Evolutionary conservation across 2,888 invertebrate species (phyloP).

Genomic region (Agrilus cyanescens): DNA sequence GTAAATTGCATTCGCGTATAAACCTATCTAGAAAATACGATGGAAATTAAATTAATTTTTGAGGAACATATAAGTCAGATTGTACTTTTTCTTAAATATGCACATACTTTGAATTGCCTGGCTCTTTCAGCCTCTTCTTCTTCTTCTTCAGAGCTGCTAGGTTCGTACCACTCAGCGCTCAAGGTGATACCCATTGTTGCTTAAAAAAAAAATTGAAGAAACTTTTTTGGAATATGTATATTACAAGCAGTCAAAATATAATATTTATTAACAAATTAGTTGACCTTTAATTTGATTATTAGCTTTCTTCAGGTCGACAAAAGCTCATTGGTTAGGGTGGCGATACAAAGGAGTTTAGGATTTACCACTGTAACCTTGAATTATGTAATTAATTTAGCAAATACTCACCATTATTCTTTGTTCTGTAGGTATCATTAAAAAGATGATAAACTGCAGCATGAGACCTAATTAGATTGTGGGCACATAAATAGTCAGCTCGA

Average conservation of each 20-base stretch:
- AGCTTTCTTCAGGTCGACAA: too few relatives aligned
- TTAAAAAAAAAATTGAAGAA: slow-evolving; percentile 12
- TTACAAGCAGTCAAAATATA: too few relatives aligned
- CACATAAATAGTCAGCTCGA: slow-evolving; percentile 45
- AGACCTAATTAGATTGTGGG: slow-evolving; percentile 35
- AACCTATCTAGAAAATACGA: slow-evolving; percentile 38
- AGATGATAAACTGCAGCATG: slow-evolving; percentile 36
- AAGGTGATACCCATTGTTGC: slow-evolving; percentile 36
- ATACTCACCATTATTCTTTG: slow-evolving; percentile 10
- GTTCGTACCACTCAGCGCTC: slow-evolving; percentile 37
- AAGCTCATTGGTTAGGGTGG: too few relatives aligned
- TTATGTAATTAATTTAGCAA: too few relatives aligned
- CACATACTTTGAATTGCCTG: slow-evolving; percentile 14
- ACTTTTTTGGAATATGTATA: background rate
- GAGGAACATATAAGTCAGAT: too few relatives aligned
- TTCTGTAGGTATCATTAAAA: slow-evolving; percentile 18
- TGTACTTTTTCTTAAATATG: background rate
- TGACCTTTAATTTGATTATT: too few relatives aligned
- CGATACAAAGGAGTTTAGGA: too few relatives aligned
- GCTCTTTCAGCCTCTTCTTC: slow-evolving; percentile 37
- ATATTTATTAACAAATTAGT: too few relatives aligned
- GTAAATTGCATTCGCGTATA: slow-evolving; percentile 56
- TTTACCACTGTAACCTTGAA: too few relatives aligned
- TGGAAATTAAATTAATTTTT: too few relatives aligned
- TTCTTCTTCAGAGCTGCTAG: slow-evolving; percentile 30